Base-by-base conservation (phyloP, 2,888 invertebrate genomes). In the Hybos culiciformis region DNA sequence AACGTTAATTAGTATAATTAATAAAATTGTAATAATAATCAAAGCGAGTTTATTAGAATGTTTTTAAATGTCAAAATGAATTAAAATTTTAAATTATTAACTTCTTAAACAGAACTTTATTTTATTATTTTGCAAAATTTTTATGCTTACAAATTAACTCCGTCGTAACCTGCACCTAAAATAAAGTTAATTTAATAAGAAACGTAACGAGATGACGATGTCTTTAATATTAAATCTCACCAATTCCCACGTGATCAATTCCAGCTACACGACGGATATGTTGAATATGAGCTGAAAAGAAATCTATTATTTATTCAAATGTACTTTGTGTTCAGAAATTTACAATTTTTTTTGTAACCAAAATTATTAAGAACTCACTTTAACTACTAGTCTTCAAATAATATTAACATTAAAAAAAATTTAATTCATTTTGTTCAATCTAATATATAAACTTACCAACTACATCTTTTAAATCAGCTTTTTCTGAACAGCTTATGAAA, bases 101-200 rank as follows among this genome's bases (percentile, higher is more conserved):
- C n/a, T n/a, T n/a, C n/a, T n/a, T n/a, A n/a, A n/a, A n/a, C n/a
- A n/a, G n/a, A n/a, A n/a, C n/a, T n/a, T n/a, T n/a, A n/a, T n/a
- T n/a, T n/a, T n/a, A n/a, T n/a, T 15, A 21, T 20, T 19, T 36
- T 23, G 18, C 17, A 23, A 32, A 26, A 32, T 26, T 24, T 40
- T 43, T 32, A 39, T 61, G 82, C 87, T 85, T 70, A 90, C 88
- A 79, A 79, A 73, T 86, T 85, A 63, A 88, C 86, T 54, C 88
- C 87, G 62, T 88, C 86, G 67, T 84, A 90, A 53, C 87, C 88
- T 41, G 86, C 87, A 38, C n/a, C n/a, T n/a, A n/a, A n/a, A n/a
- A n/a, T n/a, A n/a, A n/a, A n/a, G n/a, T n/a, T n/a, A n/a, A n/a
- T n/a, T n/a, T n/a, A n/a, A n/a, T n/a, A n/a, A n/a, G n/a, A n/a